phyloP scores from a whole-genome alignment of 2,797 vertebrate genomes.

The Lepilemur septentrionalis region DNA sequence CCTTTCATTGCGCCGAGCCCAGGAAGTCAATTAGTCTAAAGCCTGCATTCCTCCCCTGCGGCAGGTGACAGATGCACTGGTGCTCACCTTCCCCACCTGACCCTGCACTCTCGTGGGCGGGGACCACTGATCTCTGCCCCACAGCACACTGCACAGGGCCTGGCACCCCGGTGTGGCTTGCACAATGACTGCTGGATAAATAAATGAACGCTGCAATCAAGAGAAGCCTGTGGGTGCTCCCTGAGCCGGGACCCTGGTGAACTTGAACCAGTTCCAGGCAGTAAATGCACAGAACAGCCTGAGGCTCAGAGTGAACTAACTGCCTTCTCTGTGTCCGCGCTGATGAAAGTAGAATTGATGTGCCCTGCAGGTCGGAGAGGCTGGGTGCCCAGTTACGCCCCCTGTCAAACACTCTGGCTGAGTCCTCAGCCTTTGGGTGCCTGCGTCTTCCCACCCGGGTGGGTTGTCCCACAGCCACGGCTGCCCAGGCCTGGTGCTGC shows the following conservation, averaged over 20 bases:
- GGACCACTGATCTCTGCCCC: no score
- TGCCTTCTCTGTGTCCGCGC: conserved; percentile 6
- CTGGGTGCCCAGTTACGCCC: not conserved
- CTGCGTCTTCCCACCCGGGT: not conserved
- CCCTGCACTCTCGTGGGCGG: not conserved
- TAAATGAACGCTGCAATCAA: not conserved
- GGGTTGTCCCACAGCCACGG: not conserved
- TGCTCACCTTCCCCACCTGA: not conserved
- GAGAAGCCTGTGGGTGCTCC: not conserved
- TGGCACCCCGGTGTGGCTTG: not conserved
- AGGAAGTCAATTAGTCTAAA: not conserved
- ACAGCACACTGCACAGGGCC: not conserved
- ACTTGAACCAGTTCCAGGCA: not conserved
- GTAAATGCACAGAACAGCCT: not conserved
- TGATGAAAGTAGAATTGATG: conserved; percentile 21
- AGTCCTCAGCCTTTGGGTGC: not conserved
- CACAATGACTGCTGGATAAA: not conserved
- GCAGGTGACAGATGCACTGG: not conserved
- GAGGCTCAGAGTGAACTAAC: not conserved
- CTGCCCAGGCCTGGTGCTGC: not conserved
- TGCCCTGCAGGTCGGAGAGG: not conserved
- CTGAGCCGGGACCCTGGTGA: not conserved
- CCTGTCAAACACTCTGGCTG: not conserved
- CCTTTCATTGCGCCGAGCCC: not conserved
- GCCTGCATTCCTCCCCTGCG: not conserved